A percentile compares a stretch with the other conserved stretches of the same genome.
phyloP scores from a whole-genome alignment of 2,888 invertebrate species.

The Chromoteleia sp. region DNA sequence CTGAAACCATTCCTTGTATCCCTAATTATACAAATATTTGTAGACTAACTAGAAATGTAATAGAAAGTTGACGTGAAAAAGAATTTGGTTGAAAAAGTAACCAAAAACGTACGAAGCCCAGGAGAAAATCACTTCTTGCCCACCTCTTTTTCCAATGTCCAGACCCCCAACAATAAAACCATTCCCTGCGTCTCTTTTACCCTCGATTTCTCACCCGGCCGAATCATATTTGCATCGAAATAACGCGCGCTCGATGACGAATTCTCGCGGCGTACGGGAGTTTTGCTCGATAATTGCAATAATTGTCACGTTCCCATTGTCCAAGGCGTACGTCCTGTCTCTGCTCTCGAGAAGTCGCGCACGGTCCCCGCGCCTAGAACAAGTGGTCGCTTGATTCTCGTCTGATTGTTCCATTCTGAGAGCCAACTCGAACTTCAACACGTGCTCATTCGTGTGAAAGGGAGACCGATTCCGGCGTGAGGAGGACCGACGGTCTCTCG shows the following conservation, averaged over 20 bases:
- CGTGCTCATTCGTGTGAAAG: conserved; percentile 68
- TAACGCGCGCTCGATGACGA: conserved; percentile 69
- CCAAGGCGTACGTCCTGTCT: conserved; percentile 72
- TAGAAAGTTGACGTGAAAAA: too few relatives aligned
- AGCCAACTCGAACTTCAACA: conserved; percentile 74
- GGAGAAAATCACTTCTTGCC: neutral
- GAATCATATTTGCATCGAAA: conserved; percentile 79
- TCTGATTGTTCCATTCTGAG: conserved; percentile 84
- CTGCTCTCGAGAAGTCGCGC: conserved; percentile 76
- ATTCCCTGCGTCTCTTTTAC: conserved; percentile 11
- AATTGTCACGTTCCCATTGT: conserved; percentile 82
- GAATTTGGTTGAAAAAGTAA: too few relatives aligned
- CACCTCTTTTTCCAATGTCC: neutral
- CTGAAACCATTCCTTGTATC: too few relatives aligned
- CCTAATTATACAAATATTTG: too few relatives aligned
- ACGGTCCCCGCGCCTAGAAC: conserved; percentile 79
- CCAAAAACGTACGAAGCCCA: too few relatives aligned
- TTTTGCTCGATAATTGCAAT: conserved; percentile 81
- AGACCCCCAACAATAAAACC: conserved; percentile 3
- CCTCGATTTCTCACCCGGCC: conserved; percentile 10
- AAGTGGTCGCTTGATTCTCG: conserved; percentile 84
- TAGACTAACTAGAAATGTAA: too few relatives aligned
- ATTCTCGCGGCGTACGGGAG: conserved; percentile 69
- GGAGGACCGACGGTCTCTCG: conserved; percentile 49
- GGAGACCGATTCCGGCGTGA: conserved; percentile 51